Percentiles rank a stretch among this genome's conserved stretches.
Conservation (phyloP, 2,113 vertebrate genomes). For the Ranitomeya imitator region DNA sequence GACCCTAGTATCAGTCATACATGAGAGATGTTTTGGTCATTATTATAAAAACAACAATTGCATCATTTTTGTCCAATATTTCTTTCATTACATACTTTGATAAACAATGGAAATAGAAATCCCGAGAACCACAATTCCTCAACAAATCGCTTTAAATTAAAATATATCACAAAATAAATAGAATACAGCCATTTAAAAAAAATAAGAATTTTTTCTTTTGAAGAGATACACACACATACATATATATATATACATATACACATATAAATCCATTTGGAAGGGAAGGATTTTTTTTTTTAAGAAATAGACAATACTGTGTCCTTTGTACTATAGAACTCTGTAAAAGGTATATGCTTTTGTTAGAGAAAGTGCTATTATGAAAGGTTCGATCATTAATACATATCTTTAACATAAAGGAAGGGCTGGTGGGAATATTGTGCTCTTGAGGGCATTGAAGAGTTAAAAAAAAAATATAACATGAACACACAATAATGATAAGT, state of each 20-base stretch:
- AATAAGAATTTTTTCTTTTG: conserved; percentile 53
- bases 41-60: background rate
- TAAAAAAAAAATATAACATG: conserved; percentile 9
- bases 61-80: conserved; percentile 7
- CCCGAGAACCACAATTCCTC: conserved; percentile 50
- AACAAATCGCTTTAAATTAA: conserved; percentile 58
- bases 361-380: conserved; percentile 56
- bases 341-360: conserved; percentile 22
- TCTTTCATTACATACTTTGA: conserved; percentile 33
- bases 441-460: background rate
- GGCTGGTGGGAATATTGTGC: background rate
- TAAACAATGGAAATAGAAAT: conserved; percentile 41
- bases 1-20: background rate
- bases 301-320: conserved; percentile 34
- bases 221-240: conserved; percentile 49
- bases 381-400: conserved; percentile 34
- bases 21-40: conserved; percentile 39
- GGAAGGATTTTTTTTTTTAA: background rate
- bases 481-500: conserved; percentile 20
- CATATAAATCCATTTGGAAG: conserved; percentile 41
- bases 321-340: conserved; percentile 39
- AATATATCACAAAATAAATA: conserved; percentile 59
- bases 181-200: conserved; percentile 58
- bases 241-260: conserved; percentile 55
- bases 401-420: background rate